A percentile compares a stretch with the other conserved stretches of the same genome.
Evolutionary conservation across 2,113 vertebrate genomes (phyloP).

Genomic region (Sminthopsis crassicaudata): DNA sequence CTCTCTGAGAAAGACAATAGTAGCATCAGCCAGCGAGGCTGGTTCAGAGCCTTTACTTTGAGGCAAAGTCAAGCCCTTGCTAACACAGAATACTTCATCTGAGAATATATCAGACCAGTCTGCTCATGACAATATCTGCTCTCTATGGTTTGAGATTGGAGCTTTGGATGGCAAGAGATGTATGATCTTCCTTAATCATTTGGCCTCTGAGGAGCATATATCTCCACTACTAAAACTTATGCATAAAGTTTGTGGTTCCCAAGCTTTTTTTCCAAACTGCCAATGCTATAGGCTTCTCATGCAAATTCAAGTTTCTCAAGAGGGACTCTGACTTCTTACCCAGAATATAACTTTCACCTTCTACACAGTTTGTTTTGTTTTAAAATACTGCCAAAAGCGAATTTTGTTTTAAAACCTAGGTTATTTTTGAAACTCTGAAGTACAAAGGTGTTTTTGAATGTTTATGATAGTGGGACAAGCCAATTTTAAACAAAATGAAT

Average conservation of each 20-base stretch:
- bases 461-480: constrained; percentile 69
- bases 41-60: neutral
- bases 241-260: neutral
- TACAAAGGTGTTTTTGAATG: constrained; percentile 78
- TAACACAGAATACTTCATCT: rapidly evolving
- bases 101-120: neutral
- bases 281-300: neutral
- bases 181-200: neutral
- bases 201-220: neutral
- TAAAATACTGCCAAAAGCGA: constrained; percentile 69
- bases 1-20: constrained; percentile 22
- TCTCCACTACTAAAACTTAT: neutral
- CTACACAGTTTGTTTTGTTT: constrained; percentile 71
- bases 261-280: constrained; percentile 16
- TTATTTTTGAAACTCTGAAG: constrained; percentile 72
- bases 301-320: constrained; percentile 45
- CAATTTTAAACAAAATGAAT: constrained; percentile 73
- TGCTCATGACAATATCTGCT: neutral
- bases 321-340: constrained; percentile 57
- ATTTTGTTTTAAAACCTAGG: constrained; percentile 62
- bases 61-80: neutral
- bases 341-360: constrained; percentile 56
- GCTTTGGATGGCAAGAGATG: neutral
- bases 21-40: neutral
- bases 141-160: neutral